Conservation (phyloP, 1,140 invertebrate species). For the Rhopalosiphum maidis region DNA sequence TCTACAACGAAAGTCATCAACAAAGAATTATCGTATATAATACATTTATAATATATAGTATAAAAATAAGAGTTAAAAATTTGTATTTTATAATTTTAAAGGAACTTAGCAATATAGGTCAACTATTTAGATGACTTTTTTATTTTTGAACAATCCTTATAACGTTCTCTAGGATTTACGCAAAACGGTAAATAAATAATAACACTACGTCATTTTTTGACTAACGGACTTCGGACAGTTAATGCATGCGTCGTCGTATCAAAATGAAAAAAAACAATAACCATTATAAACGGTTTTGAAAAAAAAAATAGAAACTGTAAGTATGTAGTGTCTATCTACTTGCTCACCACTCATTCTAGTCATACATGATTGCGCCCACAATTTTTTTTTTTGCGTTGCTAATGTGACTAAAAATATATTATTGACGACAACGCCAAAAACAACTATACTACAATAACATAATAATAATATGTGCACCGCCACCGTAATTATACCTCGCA, state of each 20-base stretch:
- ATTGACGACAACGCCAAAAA: background rate
- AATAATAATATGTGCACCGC: conserved; percentile 4
- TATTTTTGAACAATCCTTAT: background rate
- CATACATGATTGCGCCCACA: conserved; percentile 30
- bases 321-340: background rate
- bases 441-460: background rate
- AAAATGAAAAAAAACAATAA: background rate
- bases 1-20: background rate
- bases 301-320: background rate
- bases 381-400: conserved; percentile 6
- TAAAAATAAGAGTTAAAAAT: background rate
- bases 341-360: background rate
- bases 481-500: conserved; percentile 34
- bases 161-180: background rate
- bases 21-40: background rate
- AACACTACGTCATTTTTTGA: background rate
- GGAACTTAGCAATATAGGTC: background rate
- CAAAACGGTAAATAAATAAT: conserved; percentile 19
- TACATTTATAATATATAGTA: background rate
- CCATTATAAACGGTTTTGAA: background rate
- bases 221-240: conserved; percentile 4
- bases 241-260: background rate
- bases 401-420: background rate
- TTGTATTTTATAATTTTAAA: background rate
- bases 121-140: background rate